Percentiles rank a stretch among this genome's conserved stretches.
Evolutionary conservation across 2,888 invertebrate genomes (phyloP).

Genomic region (Darwinula stevensoni): DNA sequence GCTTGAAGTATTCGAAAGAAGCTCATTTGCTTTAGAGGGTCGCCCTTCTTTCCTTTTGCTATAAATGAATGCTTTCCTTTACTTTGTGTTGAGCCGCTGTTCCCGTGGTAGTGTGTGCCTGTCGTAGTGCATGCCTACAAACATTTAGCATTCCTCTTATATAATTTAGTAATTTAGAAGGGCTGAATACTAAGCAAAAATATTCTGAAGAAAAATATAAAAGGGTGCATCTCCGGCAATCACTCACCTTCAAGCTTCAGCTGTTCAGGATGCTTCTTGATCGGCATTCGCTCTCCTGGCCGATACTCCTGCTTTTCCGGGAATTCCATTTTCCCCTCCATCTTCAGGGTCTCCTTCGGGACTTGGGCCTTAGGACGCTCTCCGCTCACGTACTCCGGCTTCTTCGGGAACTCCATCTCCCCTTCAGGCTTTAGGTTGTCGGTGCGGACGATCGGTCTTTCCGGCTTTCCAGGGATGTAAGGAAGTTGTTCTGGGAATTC

Average conservation of each 20-base stretch:
- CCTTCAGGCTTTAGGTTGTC: conserved; percentile 21
- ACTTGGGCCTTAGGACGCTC: conserved; percentile 9
- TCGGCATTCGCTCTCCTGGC: conserved; percentile 9
- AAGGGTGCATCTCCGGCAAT: too few species aligned
- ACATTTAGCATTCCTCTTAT: too few species aligned
- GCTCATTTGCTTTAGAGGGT: too few species aligned
- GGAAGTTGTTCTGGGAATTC: not conserved
- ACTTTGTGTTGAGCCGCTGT: too few species aligned
- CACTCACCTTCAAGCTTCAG: conserved; percentile 8
- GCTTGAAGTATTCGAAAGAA: too few species aligned
- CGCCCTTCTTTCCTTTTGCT: too few species aligned
- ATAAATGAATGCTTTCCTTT: too few species aligned
- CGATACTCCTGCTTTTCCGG: not conserved
- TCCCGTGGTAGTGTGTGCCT: too few species aligned
- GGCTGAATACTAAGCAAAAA: too few species aligned
- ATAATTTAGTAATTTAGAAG: too few species aligned
- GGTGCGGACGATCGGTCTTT: conserved; percentile 1
- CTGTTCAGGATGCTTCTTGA: conserved; percentile 9
- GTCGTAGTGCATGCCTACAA: too few species aligned
- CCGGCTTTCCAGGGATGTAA: not conserved
- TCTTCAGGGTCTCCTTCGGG: conserved; percentile 9
- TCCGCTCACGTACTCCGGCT: not conserved
- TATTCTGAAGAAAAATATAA: too few species aligned
- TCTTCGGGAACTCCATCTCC: conserved; percentile 16
- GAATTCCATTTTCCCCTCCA: conserved; percentile 8